Base-by-base conservation (phyloP, 2,113 vertebrate genomes). In the Aspidoscelis tigris region DNA sequence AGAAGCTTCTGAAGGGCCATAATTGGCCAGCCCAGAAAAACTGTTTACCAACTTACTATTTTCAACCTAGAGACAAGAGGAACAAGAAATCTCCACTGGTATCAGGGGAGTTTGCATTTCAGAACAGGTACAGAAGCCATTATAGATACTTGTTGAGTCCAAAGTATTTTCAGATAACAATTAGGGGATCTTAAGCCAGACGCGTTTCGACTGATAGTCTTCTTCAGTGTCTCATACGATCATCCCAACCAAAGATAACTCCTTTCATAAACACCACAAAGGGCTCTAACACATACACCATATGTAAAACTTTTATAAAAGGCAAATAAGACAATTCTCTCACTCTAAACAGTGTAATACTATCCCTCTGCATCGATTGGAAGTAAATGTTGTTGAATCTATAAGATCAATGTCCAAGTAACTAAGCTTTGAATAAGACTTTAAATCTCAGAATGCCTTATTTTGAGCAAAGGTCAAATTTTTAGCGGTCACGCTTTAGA, bases 1-100 rank as follows among this genome's bases (percentile, higher is more conserved):
- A 50, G 47, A 5, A 50, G 47, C 47, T 6, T 50, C 47, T 50
- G 68, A 66, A 70, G 18, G 16, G 11, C 22, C 26, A 39, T 22
- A 71, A 21, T 11, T 50, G n/a, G 55, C 21, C 9, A 81, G 47
- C 79, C 55, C 50, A 81, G 22, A 21, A 55, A 55, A 74, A 64
- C 20, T 65, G 71, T 75, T 74, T 41, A 47, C 71, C 43, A 65
- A 26, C 81, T 64, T 82, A 24, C 26, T 33, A 26, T 33, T n/a
- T 74, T 26, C 61, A 20, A 47, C n/a, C 70, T 74, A 41, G 14
- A 61, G 55, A 55, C 71, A 64, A 73, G 20, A 21, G n/a, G 8
- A 82, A 72, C 71, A 82, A 8, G 55, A 64, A 61, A 58, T 18
- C 12, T 81, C 80, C 58, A 55, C 26, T 58, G 55, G 68, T 70